Base-by-base conservation (phyloP, 1,140 invertebrate species). In the Bradynema listronoti region DNA sequence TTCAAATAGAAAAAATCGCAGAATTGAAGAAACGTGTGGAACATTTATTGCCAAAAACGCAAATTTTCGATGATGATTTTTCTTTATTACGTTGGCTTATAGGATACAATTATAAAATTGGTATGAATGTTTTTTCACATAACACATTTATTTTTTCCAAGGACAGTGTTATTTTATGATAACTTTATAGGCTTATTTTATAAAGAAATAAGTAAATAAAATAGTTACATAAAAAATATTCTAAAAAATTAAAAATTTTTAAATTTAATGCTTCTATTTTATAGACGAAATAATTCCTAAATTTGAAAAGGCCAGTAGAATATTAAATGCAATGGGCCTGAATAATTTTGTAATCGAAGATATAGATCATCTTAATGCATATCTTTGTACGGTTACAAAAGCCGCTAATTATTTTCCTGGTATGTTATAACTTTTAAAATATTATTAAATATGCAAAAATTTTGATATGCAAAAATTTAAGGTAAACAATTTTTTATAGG, bases 31-130 rank as follows among this genome's bases (percentile, higher is more conserved):
- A 65, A 49, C 6, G 24, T 24, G 34, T 65, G 45, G 63, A 60
- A 1, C 32, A 65, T 29, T 54, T 65, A 42, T 30, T 65, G 16
- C 24, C 51, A 4, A 42, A 67, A 22, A 66, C 63, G 22, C 42
- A 52, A 19, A 27, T 65, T 36, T 64, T 68, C 25, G 42, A 59
- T 36, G 63, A 65, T 34, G 46, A 65, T 29, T 65, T 68, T 33
- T 68, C 63, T 11, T 42, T 65, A 25, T 19, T 65, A 4, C 46
- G 63, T 22, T 65, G 63, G 63, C 43, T 65, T 14, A 27, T 45
- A 30, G 63, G 63, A 41, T 65, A 63, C 62, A 59, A 65, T 22
- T 56, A 68, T 42, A 69, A 68, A 43, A 33, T 65, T 43, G 63
- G 63, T 65, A 7, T 7, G 53, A n/a, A n/a, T n/a, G n/a, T n/a